Conservation (phyloP, 2,797 vertebrate species). For the Manis javanica region DNA sequence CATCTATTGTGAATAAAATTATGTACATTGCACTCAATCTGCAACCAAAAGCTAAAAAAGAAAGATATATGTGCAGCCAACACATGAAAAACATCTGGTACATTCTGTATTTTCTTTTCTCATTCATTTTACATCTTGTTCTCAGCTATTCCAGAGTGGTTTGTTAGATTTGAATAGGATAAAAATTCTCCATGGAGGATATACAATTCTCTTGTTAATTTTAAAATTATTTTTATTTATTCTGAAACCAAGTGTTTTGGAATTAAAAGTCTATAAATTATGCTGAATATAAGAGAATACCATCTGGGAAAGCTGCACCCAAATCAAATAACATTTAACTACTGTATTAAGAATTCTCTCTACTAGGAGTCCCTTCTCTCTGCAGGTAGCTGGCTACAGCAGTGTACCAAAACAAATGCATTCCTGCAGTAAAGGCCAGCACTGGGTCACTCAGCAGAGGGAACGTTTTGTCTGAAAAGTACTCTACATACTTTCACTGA, state of each 20-base stretch:
- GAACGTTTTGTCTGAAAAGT: conserved; percentile 85
- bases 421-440: conserved; percentile 92
- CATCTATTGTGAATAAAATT: conserved; percentile 54
- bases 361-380: conserved; percentile 93
- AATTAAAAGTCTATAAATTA: conserved; percentile 73
- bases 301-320: conserved; percentile 81
- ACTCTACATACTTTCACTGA: conserved; percentile 74
- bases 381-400: conserved; percentile 92
- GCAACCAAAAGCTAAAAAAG: conserved; percentile 60
- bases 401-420: conserved; percentile 95
- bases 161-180: neutral
- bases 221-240: conserved; percentile 17
- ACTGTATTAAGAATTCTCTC: conserved; percentile 87
- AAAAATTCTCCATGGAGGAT: neutral
- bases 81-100: conserved; percentile 69
- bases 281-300: conserved; percentile 76
- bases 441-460: conserved; percentile 90
- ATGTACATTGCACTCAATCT: conserved; percentile 46
- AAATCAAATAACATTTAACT: conserved; percentile 86
- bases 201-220: neutral
- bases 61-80: conserved; percentile 63
- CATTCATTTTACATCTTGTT: conserved; percentile 62
- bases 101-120: conserved; percentile 55
- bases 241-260: conserved; percentile 61
- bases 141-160: neutral